phyloP scores from a whole-genome alignment of 2,113 vertebrate species.

The Suricata suricatta region DNA sequence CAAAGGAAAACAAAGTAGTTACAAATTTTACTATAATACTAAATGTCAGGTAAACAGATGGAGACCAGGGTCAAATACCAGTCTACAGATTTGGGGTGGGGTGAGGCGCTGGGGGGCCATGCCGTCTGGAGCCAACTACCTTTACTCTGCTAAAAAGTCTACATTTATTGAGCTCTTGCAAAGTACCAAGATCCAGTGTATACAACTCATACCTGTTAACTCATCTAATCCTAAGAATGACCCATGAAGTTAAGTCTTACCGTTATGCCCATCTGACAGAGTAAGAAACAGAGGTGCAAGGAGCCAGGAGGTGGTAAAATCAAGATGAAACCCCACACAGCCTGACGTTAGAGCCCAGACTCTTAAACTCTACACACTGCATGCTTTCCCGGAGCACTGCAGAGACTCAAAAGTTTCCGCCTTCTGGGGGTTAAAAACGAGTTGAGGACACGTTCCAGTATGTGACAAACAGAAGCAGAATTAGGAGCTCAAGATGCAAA shows the following conservation, averaged over 20 bases:
- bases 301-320: neutral
- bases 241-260: neutral
- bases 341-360: neutral
- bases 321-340: neutral
- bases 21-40: neutral
- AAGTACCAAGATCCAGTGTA: neutral
- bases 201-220: rapidly evolving
- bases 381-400: neutral
- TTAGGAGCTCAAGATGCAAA: neutral
- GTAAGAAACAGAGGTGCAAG: neutral
- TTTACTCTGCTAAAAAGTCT: neutral
- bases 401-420: neutral
- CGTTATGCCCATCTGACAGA: neutral
- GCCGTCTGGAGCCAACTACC: neutral
- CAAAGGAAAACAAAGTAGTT: neutral
- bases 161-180: neutral
- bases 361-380: neutral
- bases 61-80: neutral
- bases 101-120: neutral
- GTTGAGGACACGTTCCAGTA: neutral
- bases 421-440: neutral
- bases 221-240: neutral
- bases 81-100: neutral
- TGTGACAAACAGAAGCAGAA: neutral
- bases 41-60: neutral